These are phyloP conservation scores for Nipponia nippon DNA, from an alignment of 2,113 vertebrate species.

Conservation along the genomic window DNA sequence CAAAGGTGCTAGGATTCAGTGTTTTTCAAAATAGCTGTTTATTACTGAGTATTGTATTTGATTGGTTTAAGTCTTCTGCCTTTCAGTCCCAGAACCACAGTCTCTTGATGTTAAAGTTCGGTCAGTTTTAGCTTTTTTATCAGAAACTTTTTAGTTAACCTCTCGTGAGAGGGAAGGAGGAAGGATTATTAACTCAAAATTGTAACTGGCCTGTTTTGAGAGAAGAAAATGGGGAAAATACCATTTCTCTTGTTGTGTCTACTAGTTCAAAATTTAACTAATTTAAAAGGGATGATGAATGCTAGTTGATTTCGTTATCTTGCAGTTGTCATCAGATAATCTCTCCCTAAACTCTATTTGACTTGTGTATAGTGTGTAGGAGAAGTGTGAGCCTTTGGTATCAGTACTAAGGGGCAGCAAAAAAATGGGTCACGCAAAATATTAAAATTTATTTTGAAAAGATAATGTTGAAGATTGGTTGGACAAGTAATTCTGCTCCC, in stretches of 20 bases:
- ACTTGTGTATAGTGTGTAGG: fast-evolving
- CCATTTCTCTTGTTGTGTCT: not conserved
- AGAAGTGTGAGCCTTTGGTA: not conserved
- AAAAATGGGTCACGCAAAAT: not conserved
- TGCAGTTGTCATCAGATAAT: not conserved
- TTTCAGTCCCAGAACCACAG: not conserved
- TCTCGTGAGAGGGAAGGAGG: not conserved
- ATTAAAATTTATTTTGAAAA: not conserved
- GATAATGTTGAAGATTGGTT: not conserved
- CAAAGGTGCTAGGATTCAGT: not conserved
- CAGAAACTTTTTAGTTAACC: not conserved
- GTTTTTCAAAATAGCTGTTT: not conserved
- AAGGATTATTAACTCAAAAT: not conserved
- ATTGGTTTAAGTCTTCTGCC: not conserved
- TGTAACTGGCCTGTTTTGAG: not conserved
- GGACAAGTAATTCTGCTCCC: not conserved
- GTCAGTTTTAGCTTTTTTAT: not conserved
- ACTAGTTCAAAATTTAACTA: not conserved
- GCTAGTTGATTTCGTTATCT: not conserved
- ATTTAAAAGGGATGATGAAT: not conserved
- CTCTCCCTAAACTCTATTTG: not conserved
- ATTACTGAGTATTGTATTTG: not conserved
- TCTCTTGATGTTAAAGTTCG: not conserved
- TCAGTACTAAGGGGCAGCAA: not conserved
- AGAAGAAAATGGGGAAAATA: not conserved